Evolutionary conservation across 1,140 invertebrate species (phyloP), one percentile per base, ranked within the genome.

Genomic region (Drosophila lowei): DNA sequence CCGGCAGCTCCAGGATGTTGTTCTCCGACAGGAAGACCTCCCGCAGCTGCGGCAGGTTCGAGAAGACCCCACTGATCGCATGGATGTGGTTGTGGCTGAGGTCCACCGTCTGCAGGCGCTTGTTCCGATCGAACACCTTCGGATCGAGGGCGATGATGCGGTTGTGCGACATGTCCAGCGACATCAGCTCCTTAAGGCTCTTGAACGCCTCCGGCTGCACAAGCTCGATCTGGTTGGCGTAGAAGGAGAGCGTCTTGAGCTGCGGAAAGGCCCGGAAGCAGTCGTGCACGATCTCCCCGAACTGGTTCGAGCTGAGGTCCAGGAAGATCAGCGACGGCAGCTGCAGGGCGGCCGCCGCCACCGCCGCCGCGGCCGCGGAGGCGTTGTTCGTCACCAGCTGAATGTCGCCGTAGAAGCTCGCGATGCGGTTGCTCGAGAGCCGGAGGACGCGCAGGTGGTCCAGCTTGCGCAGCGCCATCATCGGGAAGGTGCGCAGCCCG

Each of bases 11-110:
- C 1, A 97, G 91, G 49, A 98, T 96, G 90, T 98, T 98, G 88
- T 98, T 98, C 90, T 97, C 96, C 1, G 96, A 95, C n/a, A 98
- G 92, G 90, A 97, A 97, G 18, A 98, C 92, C 84, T 96, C 95
- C 41, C 95, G 93, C 2, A 98, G 91, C 60, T 97, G 94, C 0
- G 94, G 94, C 49, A 98, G 91, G 79, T 95, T 94, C 13, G 95
- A 93, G 90, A 98, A 98, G 1, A 97, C 93, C 0, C 96, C 96
- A 30, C 94, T 93, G 2, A 98, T 95, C 60, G 95, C 94, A 90
- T 98, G 97, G 13, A 98, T 93, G 84, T 98, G 97, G 92, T 98
- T 98, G 86, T 97, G 95, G 81, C 96, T 97, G 34, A 98, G 91
- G 90, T 98, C 97, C 72, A 98, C 94, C 0, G 95, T 97, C 30